These are phyloP conservation scores for Anableps anableps DNA, from an alignment of 2,797 vertebrate species.

Conservation along the genomic window DNA sequence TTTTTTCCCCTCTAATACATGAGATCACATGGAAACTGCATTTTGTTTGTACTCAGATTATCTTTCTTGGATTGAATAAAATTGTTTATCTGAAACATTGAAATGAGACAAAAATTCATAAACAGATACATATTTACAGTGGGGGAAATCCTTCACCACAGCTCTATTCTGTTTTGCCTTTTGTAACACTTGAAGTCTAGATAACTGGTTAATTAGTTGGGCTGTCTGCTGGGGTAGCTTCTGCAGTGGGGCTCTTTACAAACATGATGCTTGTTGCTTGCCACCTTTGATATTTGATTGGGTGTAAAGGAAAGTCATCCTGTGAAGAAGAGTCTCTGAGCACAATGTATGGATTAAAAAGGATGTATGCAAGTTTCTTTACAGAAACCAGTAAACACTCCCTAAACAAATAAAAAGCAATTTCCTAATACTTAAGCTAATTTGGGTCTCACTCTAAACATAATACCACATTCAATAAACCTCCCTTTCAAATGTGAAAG, in stretches of 20 bases:
- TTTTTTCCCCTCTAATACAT: too few relatives aligned
- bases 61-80: too few relatives aligned
- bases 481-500: constrained; percentile 41
- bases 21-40: too few relatives aligned
- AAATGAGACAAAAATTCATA: too few relatives aligned
- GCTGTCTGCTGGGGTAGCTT: too few relatives aligned
- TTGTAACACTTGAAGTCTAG: too few relatives aligned
- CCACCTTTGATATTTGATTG: background rate
- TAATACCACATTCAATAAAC: constrained; percentile 20
- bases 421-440: constrained; percentile 24
- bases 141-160: background rate
- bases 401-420: constrained; percentile 26
- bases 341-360: background rate
- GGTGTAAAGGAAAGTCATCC: background rate
- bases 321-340: background rate
- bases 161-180: background rate
- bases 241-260: too few relatives aligned
- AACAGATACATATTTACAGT: background rate
- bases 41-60: too few relatives aligned
- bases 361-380: background rate
- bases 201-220: too few relatives aligned
- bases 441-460: constrained; percentile 16
- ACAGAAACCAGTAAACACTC: background rate
- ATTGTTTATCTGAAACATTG: too few relatives aligned
- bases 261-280: background rate